Evolutionary conservation across 2,113 vertebrate genomes (phyloP), one percentile per base, ranked within the genome.

Genomic region (Cranoglanis bouderius): DNA sequence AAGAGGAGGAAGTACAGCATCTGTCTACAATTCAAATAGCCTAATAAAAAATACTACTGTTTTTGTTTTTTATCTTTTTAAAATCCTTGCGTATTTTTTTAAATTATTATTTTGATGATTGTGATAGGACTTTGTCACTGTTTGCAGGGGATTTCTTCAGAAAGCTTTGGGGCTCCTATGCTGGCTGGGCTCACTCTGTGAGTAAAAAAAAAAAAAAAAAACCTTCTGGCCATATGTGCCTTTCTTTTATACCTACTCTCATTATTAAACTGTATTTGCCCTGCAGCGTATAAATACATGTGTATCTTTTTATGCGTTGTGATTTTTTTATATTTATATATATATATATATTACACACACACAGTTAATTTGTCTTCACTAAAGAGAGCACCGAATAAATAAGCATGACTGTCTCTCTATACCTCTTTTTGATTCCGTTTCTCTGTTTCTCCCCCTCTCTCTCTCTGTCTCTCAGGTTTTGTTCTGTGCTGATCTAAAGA

Each of bases 171-270:
- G 98, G 98, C 86, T 94, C 97, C 29, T 95, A 89, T 9, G 97
- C 98, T 0, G 98, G 98, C 87, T 99, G 98, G 98, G 97, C 97
- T 0, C 98, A 99, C 75, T 97, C 97, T 32, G 98, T 99, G 91
- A 98, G 98, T 97, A 32, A 77, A 13, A 63, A 10, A 12, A 19
- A 67, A 9, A 6, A 14, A 63, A 26, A 67, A 67, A 67, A 67
- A 65, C 0, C 26, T 63, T 43, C 14, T 4, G 21, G 4, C 75
- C 35, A 85, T 84, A 1, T 24, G 16, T 72, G 35, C 67, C 32
- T 81, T 9, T 89, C 65, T 75, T 65, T 70, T 53, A 49, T 70
- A 13, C 14, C n/a, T 70, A 21, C 16, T 8, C 3, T 72, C 35
- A 72, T 72, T 72, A 19, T 72, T 72, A 6, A 26, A 46, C 13